Conservation (phyloP, 2,113 vertebrate genomes). For the Polypterus senegalus region DNA sequence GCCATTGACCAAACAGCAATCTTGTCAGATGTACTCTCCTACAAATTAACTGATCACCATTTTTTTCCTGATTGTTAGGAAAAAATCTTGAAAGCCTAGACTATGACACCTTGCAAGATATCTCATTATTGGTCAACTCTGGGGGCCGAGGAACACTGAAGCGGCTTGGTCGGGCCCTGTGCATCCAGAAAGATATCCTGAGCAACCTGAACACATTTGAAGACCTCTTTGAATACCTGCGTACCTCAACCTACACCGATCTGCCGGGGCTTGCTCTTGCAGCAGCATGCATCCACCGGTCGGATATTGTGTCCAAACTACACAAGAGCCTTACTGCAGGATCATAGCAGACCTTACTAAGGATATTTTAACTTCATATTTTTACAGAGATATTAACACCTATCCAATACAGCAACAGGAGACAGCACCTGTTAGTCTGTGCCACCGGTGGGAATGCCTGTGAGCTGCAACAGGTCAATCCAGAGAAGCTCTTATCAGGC, state of each 20-base stretch:
- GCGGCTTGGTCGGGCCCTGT: conserved; percentile 25
- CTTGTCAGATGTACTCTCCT: too few relatives aligned
- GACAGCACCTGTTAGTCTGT: too few relatives aligned
- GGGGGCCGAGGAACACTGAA: conserved; percentile 14
- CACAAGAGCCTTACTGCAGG: conserved; percentile 26
- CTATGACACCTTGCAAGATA: conserved; percentile 37
- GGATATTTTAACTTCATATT: too few relatives aligned
- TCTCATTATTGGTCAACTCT: conserved; percentile 32
- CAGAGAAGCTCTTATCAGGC: too few relatives aligned
- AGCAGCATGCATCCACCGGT: conserved; percentile 27
- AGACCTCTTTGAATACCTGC: conserved; percentile 40
- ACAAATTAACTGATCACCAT: too few relatives aligned
- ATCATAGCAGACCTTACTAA: too few relatives aligned
- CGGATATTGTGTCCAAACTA: conserved; percentile 32
- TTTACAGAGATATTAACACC: too few relatives aligned
- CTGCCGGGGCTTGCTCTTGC: conserved; percentile 36
- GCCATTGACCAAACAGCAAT: too few relatives aligned
- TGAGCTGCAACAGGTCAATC: too few relatives aligned
- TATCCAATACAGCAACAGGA: too few relatives aligned
- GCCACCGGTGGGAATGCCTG: too few relatives aligned
- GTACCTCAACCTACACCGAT: conserved; percentile 36
- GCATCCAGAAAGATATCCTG: conserved; percentile 28
- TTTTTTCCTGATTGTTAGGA: conserved; percentile 14
- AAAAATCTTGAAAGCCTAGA: conserved; percentile 31
- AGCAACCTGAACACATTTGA: conserved; percentile 30